A percentile compares a stretch with the other conserved stretches of the same genome.
Conservation (phyloP, 2,888 invertebrate species). For the Tortrix viridana region DNA sequence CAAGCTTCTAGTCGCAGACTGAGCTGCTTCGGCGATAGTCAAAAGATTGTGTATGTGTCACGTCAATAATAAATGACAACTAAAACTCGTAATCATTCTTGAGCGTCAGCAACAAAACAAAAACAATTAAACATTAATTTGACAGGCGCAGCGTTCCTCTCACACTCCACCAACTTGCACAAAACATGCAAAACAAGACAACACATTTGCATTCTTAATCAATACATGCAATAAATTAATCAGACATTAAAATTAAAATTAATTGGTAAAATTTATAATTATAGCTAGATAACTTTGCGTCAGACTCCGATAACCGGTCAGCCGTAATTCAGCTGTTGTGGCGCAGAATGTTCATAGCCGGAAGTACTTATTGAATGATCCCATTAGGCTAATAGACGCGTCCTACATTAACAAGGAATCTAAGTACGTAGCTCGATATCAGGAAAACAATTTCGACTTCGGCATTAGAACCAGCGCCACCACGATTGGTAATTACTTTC, state of each 20-base stretch:
- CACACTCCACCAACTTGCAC: constrained; percentile 52
- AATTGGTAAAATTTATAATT: constrained; percentile 37
- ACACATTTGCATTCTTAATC: constrained; percentile 51
- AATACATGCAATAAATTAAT: constrained; percentile 75
- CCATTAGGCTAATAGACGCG: too few species aligned
- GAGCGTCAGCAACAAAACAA: constrained; percentile 27
- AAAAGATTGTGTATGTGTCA: not conserved
- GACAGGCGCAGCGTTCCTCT: constrained; percentile 38
- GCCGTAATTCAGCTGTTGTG: not conserved
- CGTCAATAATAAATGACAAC: constrained; percentile 15
- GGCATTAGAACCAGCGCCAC: too few species aligned
- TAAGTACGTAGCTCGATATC: too few species aligned
- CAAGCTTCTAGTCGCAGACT: constrained; percentile 13
- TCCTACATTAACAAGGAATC: too few species aligned
- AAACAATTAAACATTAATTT: constrained; percentile 23
- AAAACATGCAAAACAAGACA: constrained; percentile 51
- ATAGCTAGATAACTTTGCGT: not conserved
- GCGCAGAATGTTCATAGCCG: too few species aligned
- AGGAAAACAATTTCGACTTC: too few species aligned
- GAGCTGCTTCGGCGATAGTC: constrained; percentile 11
- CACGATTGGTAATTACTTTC: too few species aligned
- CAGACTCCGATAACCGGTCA: not conserved
- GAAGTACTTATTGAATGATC: too few species aligned
- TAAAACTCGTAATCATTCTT: constrained; percentile 24
- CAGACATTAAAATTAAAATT: constrained; percentile 60